phyloP scores from a whole-genome alignment of 1,140 invertebrate species.

The Anagrus nilaparvatae region DNA sequence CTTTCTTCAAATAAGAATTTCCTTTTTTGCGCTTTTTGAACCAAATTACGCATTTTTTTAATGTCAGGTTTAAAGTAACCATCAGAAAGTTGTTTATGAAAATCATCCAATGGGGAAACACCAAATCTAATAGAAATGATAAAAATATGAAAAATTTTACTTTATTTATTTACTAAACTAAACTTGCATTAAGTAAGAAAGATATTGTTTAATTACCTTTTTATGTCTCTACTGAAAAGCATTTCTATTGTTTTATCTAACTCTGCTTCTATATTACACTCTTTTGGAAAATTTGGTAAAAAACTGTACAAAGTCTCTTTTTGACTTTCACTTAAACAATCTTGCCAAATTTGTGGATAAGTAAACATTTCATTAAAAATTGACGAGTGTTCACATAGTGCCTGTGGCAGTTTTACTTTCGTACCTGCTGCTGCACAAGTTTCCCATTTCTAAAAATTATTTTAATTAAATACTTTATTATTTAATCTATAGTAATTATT shows the following conservation, averaged over 20 bases:
- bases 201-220: constrained; percentile 38
- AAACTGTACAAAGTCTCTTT: constrained; percentile 38
- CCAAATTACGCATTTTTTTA: constrained; percentile 44
- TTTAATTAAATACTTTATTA: too few species aligned
- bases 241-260: constrained; percentile 47
- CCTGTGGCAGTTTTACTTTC: constrained; percentile 42
- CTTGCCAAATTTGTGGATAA: constrained; percentile 45
- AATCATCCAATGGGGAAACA: constrained; percentile 36
- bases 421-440: constrained; percentile 34
- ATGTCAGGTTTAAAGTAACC: constrained; percentile 56
- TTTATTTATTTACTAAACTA: not conserved
- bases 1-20: constrained; percentile 54
- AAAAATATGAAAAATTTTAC: constrained; percentile 25
- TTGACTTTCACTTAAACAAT: constrained; percentile 43
- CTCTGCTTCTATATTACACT: constrained; percentile 44
- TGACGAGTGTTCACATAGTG: constrained; percentile 42
- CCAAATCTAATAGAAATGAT: constrained; percentile 37
- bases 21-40: constrained; percentile 55
- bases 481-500: too few species aligned
- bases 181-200: not conserved
- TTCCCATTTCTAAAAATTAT: constrained; percentile 35
- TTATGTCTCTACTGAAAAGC: constrained; percentile 51
- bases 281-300: constrained; percentile 51
- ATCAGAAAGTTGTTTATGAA: constrained; percentile 49
- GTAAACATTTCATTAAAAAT: constrained; percentile 47